Base-by-base conservation (phyloP, 2,888 invertebrate genomes). In the Archaeoteleia sp. region DNA sequence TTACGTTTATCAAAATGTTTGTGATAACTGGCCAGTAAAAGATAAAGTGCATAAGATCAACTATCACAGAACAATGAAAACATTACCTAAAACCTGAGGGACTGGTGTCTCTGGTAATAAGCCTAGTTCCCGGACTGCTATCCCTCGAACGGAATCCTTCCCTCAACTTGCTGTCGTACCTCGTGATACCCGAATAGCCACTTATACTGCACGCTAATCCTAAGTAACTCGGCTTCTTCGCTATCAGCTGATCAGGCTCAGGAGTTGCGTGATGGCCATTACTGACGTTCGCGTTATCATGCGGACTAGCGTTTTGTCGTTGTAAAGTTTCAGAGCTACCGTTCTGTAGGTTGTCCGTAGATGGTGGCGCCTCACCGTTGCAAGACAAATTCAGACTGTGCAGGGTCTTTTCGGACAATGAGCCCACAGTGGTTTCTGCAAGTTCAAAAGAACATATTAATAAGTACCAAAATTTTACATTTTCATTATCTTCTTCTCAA, bases 191-290 rank as follows among this genome's bases (percentile, higher is more conserved):
- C 2, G 94, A 93, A 83, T 96, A 96, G 1, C 96, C 96, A 86
- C 94, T 95, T 46, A 96, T 94, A 12, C 95, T 95, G 83, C 95
- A 95, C 45, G 96, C 95, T 67, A 96, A 87, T 78, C 94, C 94
- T 54, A 96, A 87, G 83, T 96, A 96, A 57, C 95, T 95, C 0
- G 96, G 96, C 80, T 94, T 92, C 82, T 93, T 93, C 58, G 73
- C 73, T 70, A 82, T 82, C 81, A 82, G 77, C 79, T 84, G 82
- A 49, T 84, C 79, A 61, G 73, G 42, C 71, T 72, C 37, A 39
- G 35, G 42, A 30, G 70, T 73, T 43, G 46, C 43, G 49, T 69
- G 70, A 55, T 75, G 74, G 67, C 74, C 74, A 76, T 75, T 81
- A 75, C 73, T 81, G 54, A 74, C 72, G 62, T 73, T 78, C 45